Conservation (phyloP, 2,888 invertebrate species). For the Athetis lepigone region DNA sequence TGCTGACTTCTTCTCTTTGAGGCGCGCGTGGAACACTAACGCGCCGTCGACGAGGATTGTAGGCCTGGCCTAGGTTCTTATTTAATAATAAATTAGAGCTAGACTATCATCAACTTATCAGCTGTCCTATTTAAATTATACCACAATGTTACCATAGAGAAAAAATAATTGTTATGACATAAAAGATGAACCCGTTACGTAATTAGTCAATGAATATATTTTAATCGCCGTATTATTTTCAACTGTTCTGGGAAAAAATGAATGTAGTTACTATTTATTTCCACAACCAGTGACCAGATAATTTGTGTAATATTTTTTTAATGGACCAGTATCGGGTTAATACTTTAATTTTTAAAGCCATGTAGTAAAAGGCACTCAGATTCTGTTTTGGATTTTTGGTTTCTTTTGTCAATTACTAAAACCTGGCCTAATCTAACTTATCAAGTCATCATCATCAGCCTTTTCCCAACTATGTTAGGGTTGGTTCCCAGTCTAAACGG, state of each 20-base stretch:
- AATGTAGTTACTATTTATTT: slow-evolving; percentile 45
- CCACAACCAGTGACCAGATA: slow-evolving; percentile 32
- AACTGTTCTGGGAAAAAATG: slow-evolving; percentile 52
- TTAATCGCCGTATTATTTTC: slow-evolving; percentile 54
- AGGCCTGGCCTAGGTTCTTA: too few species aligned
- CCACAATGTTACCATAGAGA: background rate
- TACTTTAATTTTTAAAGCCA: background rate
- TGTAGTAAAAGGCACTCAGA: background rate
- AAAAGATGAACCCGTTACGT: slow-evolving; percentile 26
- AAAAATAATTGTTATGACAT: background rate
- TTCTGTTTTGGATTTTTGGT: too few species aligned
- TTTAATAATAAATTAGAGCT: too few species aligned
- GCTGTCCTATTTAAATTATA: background rate
- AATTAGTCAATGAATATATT: slow-evolving; percentile 54
- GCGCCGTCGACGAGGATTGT: too few species aligned
- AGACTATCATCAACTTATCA: background rate
- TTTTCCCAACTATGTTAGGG: too few species aligned
- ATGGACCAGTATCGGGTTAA: slow-evolving; percentile 8
- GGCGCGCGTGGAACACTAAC: too few species aligned
- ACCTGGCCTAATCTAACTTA: background rate
- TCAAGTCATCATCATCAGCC: too few species aligned
- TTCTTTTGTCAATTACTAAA: too few species aligned
- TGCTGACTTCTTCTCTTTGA: too few species aligned
- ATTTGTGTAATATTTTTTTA: slow-evolving; percentile 39
- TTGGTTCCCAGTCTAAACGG: too few species aligned